Evolutionary conservation across 2,113 vertebrate species (phyloP).

Genomic region (Otolemur garnettii): DNA sequence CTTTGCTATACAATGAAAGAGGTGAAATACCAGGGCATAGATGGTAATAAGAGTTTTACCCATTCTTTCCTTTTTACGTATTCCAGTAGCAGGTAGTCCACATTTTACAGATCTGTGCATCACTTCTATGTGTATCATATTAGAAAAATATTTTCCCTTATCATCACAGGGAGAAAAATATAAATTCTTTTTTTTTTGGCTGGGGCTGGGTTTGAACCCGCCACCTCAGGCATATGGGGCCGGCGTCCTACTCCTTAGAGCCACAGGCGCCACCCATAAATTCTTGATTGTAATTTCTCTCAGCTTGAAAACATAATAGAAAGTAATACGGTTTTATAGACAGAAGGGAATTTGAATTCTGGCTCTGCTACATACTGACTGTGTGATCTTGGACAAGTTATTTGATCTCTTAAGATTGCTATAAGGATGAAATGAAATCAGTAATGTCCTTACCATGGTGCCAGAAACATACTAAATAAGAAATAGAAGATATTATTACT

Average conservation of each 20-base stretch:
- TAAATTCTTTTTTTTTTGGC: not conserved
- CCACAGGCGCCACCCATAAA: not conserved
- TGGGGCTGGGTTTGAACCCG: no score
- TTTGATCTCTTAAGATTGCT: not conserved
- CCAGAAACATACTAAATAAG: conserved; percentile 43
- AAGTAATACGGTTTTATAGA: conserved; percentile 23
- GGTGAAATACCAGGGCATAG: conserved; percentile 69
- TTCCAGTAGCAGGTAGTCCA: not conserved
- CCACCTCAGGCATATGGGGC: no score
- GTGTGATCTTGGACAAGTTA: conserved; percentile 36
- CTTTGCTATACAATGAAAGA: conserved; percentile 25
- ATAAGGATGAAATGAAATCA: conserved; percentile 30
- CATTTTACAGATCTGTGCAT: conserved; percentile 3
- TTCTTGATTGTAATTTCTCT: conserved; percentile 52
- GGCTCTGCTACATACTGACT: not conserved
- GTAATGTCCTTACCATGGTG: not conserved
- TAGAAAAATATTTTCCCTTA: conserved; percentile 60
- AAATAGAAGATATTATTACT: conserved; percentile 36
- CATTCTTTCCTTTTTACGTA: not conserved
- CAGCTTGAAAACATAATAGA: conserved; percentile 47
- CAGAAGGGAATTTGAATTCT: conserved; percentile 51
- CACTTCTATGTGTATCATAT: conserved; percentile 42
- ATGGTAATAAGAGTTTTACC: not conserved
- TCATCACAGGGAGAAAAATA: not conserved
- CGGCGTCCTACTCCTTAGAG: no score